Base-by-base conservation (phyloP, 2,113 vertebrate species). In the Arizona elegans region DNA sequence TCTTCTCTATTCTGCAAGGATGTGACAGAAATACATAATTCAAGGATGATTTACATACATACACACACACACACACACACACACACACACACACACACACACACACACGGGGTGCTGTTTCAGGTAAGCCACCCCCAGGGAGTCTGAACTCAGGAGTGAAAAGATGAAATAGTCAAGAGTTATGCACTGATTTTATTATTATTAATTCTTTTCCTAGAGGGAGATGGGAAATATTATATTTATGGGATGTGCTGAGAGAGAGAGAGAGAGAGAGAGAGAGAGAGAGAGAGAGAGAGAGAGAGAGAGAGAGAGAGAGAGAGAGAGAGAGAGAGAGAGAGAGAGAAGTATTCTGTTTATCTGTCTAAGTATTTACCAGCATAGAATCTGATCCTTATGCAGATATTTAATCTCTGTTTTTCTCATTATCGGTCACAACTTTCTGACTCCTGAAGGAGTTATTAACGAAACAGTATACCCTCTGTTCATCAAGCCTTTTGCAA, bases 341-440 rank as follows among this genome's bases (percentile, higher is more conserved):
- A 81, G 54, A 50, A 58, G 7, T 21, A 86, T n/a, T 29, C 87
- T 89, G 26, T 89, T 92, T 89, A 50, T 89, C 53, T 89, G 3
- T 38, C 88, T 90, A 47, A 89, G 38, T 17, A 56, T 90, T 86
- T 90, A 85, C n/a, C 53, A 59, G 88, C 26, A 86, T 11, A 86
- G 26, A 47, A 58, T 89, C 53, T 75, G 43, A 59, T 92, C 70
- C 88, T 55, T 15, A 59, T 8, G 24, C 29, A 19, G 70, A 26
- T 9, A 55, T 12, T 52, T 58, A 86, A 90, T 86, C 29, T 59
- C 88, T 59, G 21, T 55, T 47, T 92, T 24, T 86, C 88, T 93
- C 88, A 93, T 93, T 93, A 59, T 90, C 90, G 92, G 92, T 38
- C 75, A 59, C 43, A 52, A 50, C 53, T 85, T 47, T 47, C 54